Evolutionary conservation across 2,888 invertebrate species (phyloP), one percentile per base, ranked within the genome.

Genomic region (Lasioglossum malachurum): DNA sequence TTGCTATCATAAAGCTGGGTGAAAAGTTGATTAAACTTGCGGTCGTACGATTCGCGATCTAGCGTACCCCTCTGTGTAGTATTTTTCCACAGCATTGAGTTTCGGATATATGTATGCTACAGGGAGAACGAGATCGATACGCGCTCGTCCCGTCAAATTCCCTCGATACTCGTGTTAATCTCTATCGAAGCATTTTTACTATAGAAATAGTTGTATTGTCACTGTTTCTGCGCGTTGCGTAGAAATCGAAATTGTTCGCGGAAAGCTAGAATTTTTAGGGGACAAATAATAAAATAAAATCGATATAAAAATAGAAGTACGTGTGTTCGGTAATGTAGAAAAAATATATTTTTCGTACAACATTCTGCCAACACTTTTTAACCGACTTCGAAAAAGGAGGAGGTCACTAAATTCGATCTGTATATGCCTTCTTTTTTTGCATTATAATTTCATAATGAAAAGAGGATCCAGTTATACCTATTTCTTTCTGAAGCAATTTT

Each of bases 21-120:
- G 84, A 77, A 78, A 84, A 83, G 83, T 83, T 83, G 75, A 84
- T 83, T 83, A 78, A 84, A 85, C 83, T 27, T 44, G 53, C 72
- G 76, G 83, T 27, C 64, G 31, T 53, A 27, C 35, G 83, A 64
- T 35, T 35, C 75, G 27, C 67, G 12, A 71, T 64, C 64, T 78
- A 53, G 16, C 46, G 38, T 57, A 49, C 23, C 53, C 27, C 44
- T 16, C 19, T 64, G 35, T 67, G 19, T 67, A 3, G 67, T 67
- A 67, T 67, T 67, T 67, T 67, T 67, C 8, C 16, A 31, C 31
- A 31, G 64, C 64, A 7, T 41, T 41, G 10, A 35, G 44, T 53
- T 78, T 75, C 75, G 14, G 19, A 46, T 19, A 35, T 38, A 35
- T 38, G 49, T 38, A 35, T 38, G 49, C 7, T 49, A 7, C 1